Percentiles rank a stretch among this genome's conserved stretches.
Evolutionary conservation across 1,140 invertebrate genomes (phyloP).

Genomic region (Drosophila bocki): DNA sequence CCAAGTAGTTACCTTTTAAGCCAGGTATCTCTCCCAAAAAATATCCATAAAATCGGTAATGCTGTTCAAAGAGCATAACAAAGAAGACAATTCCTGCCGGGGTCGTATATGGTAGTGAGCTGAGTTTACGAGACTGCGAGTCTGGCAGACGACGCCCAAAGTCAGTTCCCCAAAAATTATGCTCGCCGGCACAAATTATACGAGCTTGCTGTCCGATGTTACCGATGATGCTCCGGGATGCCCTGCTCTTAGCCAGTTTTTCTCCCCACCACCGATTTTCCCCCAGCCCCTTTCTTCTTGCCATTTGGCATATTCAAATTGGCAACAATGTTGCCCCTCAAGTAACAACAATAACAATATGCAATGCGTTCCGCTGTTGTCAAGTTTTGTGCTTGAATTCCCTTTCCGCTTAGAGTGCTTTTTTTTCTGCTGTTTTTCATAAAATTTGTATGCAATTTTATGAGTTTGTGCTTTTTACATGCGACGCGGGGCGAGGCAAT

Average conservation of each 20-base stretch:
- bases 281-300: neutral
- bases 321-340: slow-evolving; percentile 44
- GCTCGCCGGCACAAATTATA: slow-evolving; percentile 57
- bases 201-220: slow-evolving; percentile 28
- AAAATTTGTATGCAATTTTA: slow-evolving; percentile 70
- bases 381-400: slow-evolving; percentile 48
- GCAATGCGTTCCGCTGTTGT: slow-evolving; percentile 49
- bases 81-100: slow-evolving; percentile 38
- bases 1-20: slow-evolving; percentile 7
- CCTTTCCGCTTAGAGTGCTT: slow-evolving; percentile 25
- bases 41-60: slow-evolving; percentile 41
- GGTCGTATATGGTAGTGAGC: slow-evolving; percentile 39
- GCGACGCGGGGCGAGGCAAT: slow-evolving; percentile 28
- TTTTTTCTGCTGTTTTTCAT: slow-evolving; percentile 34
- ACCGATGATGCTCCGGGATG: slow-evolving; percentile 15
- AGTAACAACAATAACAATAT: slow-evolving; percentile 61
- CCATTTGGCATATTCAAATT: slow-evolving; percentile 64
- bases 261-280: neutral
- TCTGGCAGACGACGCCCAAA: slow-evolving; percentile 6
- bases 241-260: neutral
- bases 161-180: slow-evolving; percentile 39
- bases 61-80: slow-evolving; percentile 34
- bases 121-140: slow-evolving; percentile 22
- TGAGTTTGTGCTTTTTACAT: slow-evolving; percentile 59
- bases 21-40: neutral